Evolutionary conservation across 37 sponge, comb jelly and placozoan genomes (phyloP), one percentile per base, ranked within the genome.

Genomic region (Spongilla lacustris): DNA sequence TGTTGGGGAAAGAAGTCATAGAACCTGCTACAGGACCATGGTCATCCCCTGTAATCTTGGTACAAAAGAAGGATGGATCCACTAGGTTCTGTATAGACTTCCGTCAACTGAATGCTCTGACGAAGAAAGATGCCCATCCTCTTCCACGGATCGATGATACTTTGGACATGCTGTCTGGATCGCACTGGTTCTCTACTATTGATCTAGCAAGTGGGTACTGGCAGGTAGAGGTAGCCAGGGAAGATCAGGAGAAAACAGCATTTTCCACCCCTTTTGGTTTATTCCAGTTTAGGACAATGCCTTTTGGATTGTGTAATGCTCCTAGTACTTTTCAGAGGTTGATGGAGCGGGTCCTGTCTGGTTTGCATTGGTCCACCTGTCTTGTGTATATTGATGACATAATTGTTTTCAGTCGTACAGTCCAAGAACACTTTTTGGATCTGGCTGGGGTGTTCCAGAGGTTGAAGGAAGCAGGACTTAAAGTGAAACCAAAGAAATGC

Each of bases 111-210:
- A 80, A 85, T 66, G 10, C 2, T 37, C 32, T 69, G 2, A 81
- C 86, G 4, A n/a, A 66, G 69, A 66, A 25, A 48, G 86, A 85
- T 77, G 70, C 69, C 21, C 49, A 80, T 28, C 86, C 86, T 4
- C 24, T 85, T 2, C 86, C 86, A 3, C 66, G 78, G 33, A 81
- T 85, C 5, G 78, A 85, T 48, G 86, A 36, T 9, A 81, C 71
- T 13, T 29, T 79, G 22, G 86, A 85, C 28, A 35, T 22, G 17
- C 70, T 85, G 68, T 26, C 37, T 2, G 38, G 79, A 24, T 25
- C 75, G 6, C 41, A 75, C 19, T 83, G 25, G 24, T 58, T 85
- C 37, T 78, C 78, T 28, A 68, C 70, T 4, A 67, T 85, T 21
- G 77, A 79, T 25, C 32, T 84, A 33, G 26, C 13, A 38, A 76